These are phyloP conservation scores for Chascanopsetta lugubris DNA, from an alignment of 2,113 vertebrate genomes.

Conservation along the genomic window DNA sequence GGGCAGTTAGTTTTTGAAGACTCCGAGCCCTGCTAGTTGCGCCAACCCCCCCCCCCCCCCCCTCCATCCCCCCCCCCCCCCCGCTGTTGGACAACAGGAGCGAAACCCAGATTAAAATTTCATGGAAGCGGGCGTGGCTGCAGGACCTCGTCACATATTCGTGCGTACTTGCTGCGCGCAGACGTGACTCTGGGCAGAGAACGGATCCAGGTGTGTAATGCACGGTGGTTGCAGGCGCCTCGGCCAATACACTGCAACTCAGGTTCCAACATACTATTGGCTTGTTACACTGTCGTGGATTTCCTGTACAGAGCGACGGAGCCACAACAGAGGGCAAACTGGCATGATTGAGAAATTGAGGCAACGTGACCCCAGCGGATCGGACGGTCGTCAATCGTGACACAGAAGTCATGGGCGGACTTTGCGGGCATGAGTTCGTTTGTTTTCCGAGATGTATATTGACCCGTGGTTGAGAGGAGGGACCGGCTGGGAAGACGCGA, in stretches of 20 bases:
- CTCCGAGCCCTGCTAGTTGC: slow-evolving; percentile 58
- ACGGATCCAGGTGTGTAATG: background rate
- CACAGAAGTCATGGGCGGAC: too few species aligned
- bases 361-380: too few species aligned
- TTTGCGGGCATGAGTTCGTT: too few species aligned
- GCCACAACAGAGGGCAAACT: background rate
- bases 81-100: slow-evolving; percentile 56
- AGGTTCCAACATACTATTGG: background rate
- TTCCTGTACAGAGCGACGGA: background rate
- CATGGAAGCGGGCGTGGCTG: slow-evolving; percentile 56
- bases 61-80: slow-evolving; percentile 48
- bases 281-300: background rate
- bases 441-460: too few species aligned
- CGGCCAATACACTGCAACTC: background rate
- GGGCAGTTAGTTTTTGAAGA: slow-evolving; percentile 32
- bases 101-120: slow-evolving; percentile 72
- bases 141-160: slow-evolving; percentile 21
- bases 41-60: too few species aligned
- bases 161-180: too few species aligned
- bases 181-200: background rate
- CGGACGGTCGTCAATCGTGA: too few species aligned
- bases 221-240: too few species aligned
- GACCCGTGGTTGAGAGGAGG: too few species aligned
- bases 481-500: too few species aligned
- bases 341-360: too few species aligned